These are phyloP conservation scores for Palythoa heliodiscus DNA, from an alignment of 92 coral and sea anemone genomes.

Conservation along the genomic window DNA sequence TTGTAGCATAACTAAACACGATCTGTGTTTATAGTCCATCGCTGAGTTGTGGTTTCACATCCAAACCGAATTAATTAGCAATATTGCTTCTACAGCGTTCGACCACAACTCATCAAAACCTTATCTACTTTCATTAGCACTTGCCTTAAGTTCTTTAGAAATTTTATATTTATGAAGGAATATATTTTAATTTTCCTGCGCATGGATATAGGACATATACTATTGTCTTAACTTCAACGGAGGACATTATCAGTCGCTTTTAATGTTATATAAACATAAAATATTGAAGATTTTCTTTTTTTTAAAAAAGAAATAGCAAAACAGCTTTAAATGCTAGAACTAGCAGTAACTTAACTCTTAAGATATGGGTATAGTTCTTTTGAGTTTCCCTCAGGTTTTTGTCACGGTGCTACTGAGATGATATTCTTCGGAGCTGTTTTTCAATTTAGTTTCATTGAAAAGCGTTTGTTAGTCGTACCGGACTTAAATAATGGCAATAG, in stretches of 20 bases:
- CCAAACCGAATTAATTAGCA: background rate
- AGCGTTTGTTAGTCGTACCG: background rate
- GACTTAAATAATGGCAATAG: constrained; percentile 15
- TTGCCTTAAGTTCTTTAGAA: background rate
- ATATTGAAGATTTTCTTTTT: background rate
- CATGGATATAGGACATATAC: background rate
- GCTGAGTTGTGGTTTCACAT: background rate
- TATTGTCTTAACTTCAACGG: background rate
- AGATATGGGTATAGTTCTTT: no score
- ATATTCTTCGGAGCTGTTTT: background rate
- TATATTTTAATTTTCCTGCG: background rate
- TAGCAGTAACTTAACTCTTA: no score
- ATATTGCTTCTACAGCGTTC: background rate
- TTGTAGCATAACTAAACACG: background rate
- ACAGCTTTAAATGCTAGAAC: background rate
- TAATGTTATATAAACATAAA: background rate
- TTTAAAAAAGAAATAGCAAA: no score
- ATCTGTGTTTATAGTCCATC: background rate
- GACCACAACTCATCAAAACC: background rate
- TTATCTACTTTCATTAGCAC: background rate
- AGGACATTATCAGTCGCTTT: background rate
- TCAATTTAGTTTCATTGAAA: background rate
- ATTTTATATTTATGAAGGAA: background rate
- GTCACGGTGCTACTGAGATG: no score
- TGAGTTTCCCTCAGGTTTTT: no score